A percentile compares a stretch with the other conserved stretches of the same genome.
phyloP scores from a whole-genome alignment of 1,140 invertebrate species.

The Physella acuta region DNA sequence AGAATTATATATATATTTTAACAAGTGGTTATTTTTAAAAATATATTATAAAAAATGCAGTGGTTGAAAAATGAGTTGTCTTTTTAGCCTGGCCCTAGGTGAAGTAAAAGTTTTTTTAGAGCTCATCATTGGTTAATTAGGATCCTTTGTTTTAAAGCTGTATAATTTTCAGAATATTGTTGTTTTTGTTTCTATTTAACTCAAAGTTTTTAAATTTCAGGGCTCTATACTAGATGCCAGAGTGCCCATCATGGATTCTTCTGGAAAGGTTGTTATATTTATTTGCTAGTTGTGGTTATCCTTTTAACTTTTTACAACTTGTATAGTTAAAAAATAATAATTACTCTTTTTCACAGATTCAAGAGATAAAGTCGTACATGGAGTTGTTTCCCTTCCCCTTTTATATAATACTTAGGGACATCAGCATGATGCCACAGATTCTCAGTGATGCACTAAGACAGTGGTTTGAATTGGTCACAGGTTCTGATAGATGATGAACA shows the following conservation, averaged over 20 bases:
- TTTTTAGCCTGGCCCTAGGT: no score
- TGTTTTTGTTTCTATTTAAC: no score
- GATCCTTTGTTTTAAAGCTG: no score
- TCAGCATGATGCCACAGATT: slow-evolving; percentile 82
- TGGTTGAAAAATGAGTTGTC: no score
- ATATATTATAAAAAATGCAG: no score
- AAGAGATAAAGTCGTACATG: slow-evolving; percentile 71
- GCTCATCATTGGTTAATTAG: no score
- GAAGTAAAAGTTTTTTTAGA: no score
- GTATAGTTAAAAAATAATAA: background rate
- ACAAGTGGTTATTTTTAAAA: no score
- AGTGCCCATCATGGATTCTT: slow-evolving; percentile 68
- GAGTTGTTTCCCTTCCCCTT: slow-evolving; percentile 98
- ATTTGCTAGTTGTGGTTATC: background rate
- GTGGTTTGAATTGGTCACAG: slow-evolving; percentile 94
- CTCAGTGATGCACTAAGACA: slow-evolving; percentile 93
- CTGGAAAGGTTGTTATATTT: slow-evolving; percentile 58
- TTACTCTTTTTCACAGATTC: slow-evolving; percentile 4
- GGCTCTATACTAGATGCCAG: slow-evolving; percentile 91
- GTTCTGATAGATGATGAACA: slow-evolving; percentile 32
- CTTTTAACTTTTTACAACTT: background rate
- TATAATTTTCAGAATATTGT: no score
- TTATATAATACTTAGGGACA: slow-evolving; percentile 89
- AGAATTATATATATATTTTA: no score
- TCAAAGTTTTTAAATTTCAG: no score